Percentiles rank a stretch among this genome's conserved stretches.
These are phyloP conservation scores for Tupaia chinensis DNA, from an alignment of 2,113 vertebrate species.

Conservation along the genomic window DNA sequence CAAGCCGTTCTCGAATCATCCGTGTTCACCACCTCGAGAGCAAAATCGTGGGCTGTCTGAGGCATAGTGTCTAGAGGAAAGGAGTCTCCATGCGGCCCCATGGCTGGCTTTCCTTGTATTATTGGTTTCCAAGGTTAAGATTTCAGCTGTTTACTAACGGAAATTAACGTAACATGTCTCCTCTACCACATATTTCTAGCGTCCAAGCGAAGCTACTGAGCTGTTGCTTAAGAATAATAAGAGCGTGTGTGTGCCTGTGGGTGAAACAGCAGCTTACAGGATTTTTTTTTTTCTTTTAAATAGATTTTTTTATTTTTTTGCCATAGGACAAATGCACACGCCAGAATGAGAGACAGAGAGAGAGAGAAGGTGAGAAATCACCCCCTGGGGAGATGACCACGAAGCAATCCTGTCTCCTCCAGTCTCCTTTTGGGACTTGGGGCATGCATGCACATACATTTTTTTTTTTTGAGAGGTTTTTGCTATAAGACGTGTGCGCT, in stretches of 20 bases:
- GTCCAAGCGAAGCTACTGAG: background rate
- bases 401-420: too few species aligned
- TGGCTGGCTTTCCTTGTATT: background rate
- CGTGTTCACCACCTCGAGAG: background rate
- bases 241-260: accelerated
- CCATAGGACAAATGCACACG: too few species aligned
- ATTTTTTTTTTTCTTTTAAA: background rate
- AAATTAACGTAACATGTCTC: background rate
- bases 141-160: conserved; percentile 36
- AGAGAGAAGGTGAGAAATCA: too few species aligned
- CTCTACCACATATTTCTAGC: conserved; percentile 30
- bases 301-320: too few species aligned
- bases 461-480: too few species aligned
- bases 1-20: background rate
- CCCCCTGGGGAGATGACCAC: too few species aligned
- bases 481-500: too few species aligned
- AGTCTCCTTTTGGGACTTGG: too few species aligned
- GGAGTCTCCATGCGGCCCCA: accelerated
- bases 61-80: background rate
- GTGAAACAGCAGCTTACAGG: background rate
- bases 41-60: background rate
- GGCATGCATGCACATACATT: too few species aligned
- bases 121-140: conserved; percentile 52
- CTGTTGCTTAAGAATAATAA: conserved; percentile 8
- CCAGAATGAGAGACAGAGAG: too few species aligned